Conservation (phyloP, 2,113 vertebrate species). For the Bubo blakistoni region DNA sequence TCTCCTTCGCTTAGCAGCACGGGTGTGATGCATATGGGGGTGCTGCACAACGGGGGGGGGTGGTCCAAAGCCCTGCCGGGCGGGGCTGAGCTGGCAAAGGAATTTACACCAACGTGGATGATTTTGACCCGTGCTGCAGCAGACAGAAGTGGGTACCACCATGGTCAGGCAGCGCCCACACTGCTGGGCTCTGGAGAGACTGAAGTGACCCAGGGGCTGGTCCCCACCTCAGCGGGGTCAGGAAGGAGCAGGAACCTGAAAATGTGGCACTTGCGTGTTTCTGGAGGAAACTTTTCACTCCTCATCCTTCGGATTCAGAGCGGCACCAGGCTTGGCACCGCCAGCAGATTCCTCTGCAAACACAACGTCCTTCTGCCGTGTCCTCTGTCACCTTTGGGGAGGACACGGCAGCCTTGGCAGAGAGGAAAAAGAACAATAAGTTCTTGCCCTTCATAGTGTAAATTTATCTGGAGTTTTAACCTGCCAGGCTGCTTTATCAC, state of each 20-base stretch:
- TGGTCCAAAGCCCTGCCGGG: not conserved
- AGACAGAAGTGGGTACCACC: not conserved
- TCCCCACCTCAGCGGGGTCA: no score
- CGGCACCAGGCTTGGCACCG: accelerated
- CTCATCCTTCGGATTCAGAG: not conserved
- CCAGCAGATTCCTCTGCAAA: not conserved
- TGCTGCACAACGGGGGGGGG: not conserved
- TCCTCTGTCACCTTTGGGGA: not conserved
- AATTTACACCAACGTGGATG: not conserved
- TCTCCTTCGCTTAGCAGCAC: accelerated
- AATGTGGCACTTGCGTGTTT: accelerated
- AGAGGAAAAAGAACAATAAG: not conserved
- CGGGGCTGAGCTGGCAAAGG: not conserved
- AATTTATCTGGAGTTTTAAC: not conserved
- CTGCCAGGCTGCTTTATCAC: not conserved
- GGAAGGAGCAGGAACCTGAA: not conserved
- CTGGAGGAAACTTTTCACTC: not conserved
- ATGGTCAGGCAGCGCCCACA: accelerated
- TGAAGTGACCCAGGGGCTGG: not conserved
- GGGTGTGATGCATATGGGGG: not conserved
- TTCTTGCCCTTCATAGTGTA: not conserved
- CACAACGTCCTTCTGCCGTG: not conserved
- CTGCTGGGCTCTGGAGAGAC: not conserved
- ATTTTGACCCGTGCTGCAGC: not conserved
- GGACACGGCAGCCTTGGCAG: not conserved